A percentile compares a stretch with the other conserved stretches of the same genome.
phyloP scores from a whole-genome alignment of 2,797 vertebrate species.

The Pteropus rufus region DNA sequence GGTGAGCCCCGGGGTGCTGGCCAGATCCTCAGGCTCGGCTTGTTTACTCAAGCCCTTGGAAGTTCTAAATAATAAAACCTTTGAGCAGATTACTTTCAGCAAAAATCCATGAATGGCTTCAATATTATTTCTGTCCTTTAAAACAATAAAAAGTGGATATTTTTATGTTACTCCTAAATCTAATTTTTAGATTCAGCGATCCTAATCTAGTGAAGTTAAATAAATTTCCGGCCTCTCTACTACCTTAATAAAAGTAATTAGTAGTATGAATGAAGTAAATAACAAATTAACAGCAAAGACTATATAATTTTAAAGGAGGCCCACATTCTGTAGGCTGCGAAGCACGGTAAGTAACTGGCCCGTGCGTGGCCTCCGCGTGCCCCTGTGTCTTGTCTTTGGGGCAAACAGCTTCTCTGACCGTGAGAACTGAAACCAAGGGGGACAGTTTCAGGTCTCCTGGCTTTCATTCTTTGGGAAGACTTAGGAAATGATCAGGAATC shows the following conservation, averaged over 20 bases:
- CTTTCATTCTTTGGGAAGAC: not conserved
- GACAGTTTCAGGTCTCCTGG: not conserved
- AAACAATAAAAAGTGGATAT: not conserved
- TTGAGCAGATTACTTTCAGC: not conserved
- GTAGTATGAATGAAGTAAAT: not conserved
- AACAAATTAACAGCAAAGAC: conserved; percentile 51
- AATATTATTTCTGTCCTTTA: not conserved
- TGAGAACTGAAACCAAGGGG: not conserved
- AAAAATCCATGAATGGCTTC: not conserved
- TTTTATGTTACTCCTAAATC: conserved; percentile 31
- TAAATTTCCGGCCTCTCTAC: not conserved
- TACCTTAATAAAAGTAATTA: conserved; percentile 26
- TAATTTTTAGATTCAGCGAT: conserved; percentile 39
- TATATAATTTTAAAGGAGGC: conserved; percentile 40
- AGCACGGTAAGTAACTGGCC: not conserved
- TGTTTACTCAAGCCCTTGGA: conserved; percentile 58
- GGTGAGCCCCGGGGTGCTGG: conserved; percentile 9
- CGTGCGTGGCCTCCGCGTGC: not conserved
- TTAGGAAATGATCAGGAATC: not conserved
- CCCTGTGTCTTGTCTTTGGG: not conserved
- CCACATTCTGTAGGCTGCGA: not conserved
- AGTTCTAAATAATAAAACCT: conserved; percentile 36
- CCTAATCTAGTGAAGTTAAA: conserved; percentile 56
- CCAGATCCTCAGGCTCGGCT: not conserved
- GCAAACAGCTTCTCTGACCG: not conserved